Conservation (phyloP, 2,113 vertebrate species). For the Erinaceus europaeus region DNA sequence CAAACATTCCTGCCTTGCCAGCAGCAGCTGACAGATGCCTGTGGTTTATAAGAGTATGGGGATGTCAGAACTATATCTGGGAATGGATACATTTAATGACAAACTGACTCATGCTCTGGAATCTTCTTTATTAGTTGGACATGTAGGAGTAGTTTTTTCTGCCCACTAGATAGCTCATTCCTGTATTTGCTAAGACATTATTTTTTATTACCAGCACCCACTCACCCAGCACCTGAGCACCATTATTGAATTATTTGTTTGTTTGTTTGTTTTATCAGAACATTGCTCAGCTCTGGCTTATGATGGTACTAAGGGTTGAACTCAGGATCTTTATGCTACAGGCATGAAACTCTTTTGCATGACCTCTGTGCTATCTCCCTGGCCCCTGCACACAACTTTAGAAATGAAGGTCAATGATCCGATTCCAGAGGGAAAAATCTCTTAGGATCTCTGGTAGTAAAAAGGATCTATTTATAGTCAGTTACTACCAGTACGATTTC, state of each 20-base stretch:
- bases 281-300: too few relatives aligned
- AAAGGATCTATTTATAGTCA: not conserved
- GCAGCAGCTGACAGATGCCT: slow-evolving; percentile 23
- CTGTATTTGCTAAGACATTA: not conserved
- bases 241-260: too few relatives aligned
- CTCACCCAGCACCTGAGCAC: not conserved
- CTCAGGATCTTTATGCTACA: too few relatives aligned
- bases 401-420: slow-evolving; percentile 17
- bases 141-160: slow-evolving; percentile 1
- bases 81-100: slow-evolving; percentile 28
- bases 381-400: slow-evolving; percentile 10
- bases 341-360: too few relatives aligned
- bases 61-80: slow-evolving; percentile 22
- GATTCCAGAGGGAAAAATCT: not conserved
- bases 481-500: not conserved
- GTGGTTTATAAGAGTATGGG: slow-evolving; percentile 25
- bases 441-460: not conserved
- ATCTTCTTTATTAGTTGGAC: slow-evolving; percentile 26
- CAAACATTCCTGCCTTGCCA: slow-evolving; percentile 20
- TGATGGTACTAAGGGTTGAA: too few relatives aligned
- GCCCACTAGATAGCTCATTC: not conserved
- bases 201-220: not conserved
- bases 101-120: slow-evolving; percentile 12
- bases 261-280: too few relatives aligned
- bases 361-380: not conserved